phyloP scores from a whole-genome alignment of 2,797 vertebrate species.

The Squalus acanthias region DNA sequence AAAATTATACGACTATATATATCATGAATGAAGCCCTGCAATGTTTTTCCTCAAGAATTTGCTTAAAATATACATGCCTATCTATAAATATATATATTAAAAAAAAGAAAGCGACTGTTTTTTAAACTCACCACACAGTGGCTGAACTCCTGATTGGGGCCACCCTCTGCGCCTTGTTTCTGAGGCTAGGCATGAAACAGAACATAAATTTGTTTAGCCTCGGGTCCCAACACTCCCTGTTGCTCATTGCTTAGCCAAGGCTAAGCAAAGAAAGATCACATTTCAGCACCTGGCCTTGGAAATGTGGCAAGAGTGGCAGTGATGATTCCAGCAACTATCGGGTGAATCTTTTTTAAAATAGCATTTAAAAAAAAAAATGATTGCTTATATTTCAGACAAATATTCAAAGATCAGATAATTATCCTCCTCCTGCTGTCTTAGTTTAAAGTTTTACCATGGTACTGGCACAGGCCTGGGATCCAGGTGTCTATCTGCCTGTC shows the following conservation, averaged over 20 bases:
- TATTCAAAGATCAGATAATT: neutral
- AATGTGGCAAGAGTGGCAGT: constrained; percentile 29
- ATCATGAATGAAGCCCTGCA: neutral
- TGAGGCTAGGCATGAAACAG: constrained; percentile 36
- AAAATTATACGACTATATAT: neutral
- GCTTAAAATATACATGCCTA: constrained; percentile 25
- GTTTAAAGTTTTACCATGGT: neutral
- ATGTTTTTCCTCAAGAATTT: neutral
- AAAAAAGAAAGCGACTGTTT: neutral
- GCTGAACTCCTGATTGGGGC: constrained; percentile 34
- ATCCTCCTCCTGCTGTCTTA: neutral
- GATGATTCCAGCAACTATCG: constrained; percentile 4
- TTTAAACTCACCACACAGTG: constrained; percentile 35
- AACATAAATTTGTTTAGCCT: constrained; percentile 37
- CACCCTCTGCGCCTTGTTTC: constrained; percentile 35
- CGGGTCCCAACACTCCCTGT: constrained; percentile 15
- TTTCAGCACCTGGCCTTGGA: constrained; percentile 30
- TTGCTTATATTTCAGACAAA: neutral
- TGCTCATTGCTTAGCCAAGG: constrained; percentile 32
- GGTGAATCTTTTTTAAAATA: neutral
- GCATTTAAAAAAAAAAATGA: neutral
- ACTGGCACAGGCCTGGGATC: neutral
- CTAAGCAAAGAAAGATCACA: constrained; percentile 33
- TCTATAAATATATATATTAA: neutral
- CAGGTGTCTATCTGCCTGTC: neutral